phyloP scores from a whole-genome alignment of 2,797 vertebrate species.

The Amblyraja radiata region DNA sequence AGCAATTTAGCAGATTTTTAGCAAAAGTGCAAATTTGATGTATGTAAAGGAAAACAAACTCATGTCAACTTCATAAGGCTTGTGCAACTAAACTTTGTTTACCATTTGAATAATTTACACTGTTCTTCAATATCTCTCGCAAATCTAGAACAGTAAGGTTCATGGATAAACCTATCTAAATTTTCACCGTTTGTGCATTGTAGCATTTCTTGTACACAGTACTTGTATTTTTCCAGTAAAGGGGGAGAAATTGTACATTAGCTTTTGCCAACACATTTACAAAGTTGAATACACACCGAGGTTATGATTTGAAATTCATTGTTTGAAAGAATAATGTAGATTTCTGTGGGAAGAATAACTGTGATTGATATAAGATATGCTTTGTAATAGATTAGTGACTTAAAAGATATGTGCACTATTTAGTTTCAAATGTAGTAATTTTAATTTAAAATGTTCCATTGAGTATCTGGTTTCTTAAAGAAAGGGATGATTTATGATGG shows the following conservation, averaged over 20 bases:
- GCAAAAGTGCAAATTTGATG: background rate
- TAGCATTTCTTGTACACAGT: background rate
- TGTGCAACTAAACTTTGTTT: background rate
- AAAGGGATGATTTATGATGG: background rate
- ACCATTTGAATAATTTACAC: background rate
- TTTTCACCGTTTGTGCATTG: background rate
- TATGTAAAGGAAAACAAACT: background rate
- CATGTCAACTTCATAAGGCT: background rate
- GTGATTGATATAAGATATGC: background rate
- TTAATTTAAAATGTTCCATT: background rate
- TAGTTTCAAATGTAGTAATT: background rate
- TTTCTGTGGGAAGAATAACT: background rate
- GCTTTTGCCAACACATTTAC: background rate
- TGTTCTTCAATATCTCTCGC: background rate
- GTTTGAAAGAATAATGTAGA: background rate
- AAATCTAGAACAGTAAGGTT: background rate
- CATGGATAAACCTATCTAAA: background rate
- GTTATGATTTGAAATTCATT: background rate
- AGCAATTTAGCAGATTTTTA: background rate
- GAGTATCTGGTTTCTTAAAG: background rate
- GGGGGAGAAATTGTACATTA: background rate
- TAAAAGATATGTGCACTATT: background rate
- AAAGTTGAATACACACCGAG: background rate
- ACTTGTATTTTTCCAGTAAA: background rate
- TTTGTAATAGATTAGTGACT: background rate